Conservation (phyloP, 2,797 vertebrate genomes). For the Staurois parvus region DNA sequence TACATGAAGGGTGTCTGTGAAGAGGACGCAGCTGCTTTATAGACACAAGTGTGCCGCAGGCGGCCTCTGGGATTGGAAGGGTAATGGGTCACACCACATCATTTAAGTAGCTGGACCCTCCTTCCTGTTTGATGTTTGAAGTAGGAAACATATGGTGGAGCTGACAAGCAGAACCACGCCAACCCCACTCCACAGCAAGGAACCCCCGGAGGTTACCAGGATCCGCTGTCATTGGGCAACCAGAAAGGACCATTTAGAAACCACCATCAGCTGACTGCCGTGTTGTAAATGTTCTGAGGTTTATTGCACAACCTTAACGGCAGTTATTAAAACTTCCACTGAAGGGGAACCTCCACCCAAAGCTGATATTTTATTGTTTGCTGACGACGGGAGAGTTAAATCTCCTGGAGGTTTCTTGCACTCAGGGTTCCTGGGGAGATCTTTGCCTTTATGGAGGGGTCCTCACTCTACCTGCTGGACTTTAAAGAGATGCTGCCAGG, state of each 20-base stretch:
- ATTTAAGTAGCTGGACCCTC: conserved; percentile 2
- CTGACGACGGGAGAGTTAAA: too few species aligned
- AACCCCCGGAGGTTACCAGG: not conserved
- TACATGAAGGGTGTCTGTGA: not conserved
- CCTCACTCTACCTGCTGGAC: too few species aligned
- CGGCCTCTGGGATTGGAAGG: not conserved
- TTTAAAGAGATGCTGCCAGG: too few species aligned
- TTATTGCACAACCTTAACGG: conserved; percentile 22
- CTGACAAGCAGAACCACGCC: not conserved
- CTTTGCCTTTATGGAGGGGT: too few species aligned
- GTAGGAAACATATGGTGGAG: conserved; percentile 43
- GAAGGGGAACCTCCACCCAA: too few species aligned
- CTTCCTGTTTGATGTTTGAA: conserved; percentile 30
- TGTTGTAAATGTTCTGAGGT: too few species aligned
- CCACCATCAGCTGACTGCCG: too few species aligned
- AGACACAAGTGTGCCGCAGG: not conserved
- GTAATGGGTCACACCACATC: conserved; percentile 21
- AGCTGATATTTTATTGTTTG: too few species aligned
- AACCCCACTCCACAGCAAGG: too few species aligned
- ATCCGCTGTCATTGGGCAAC: conserved; percentile 9
- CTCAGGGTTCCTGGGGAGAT: too few species aligned
- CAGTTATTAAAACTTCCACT: too few species aligned
- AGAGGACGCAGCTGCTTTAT: conserved; percentile 24
- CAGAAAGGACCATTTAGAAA: not conserved
- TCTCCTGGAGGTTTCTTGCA: too few species aligned